phyloP scores from a whole-genome alignment of 2,797 vertebrate species.

The Meriones psammophilus region DNA sequence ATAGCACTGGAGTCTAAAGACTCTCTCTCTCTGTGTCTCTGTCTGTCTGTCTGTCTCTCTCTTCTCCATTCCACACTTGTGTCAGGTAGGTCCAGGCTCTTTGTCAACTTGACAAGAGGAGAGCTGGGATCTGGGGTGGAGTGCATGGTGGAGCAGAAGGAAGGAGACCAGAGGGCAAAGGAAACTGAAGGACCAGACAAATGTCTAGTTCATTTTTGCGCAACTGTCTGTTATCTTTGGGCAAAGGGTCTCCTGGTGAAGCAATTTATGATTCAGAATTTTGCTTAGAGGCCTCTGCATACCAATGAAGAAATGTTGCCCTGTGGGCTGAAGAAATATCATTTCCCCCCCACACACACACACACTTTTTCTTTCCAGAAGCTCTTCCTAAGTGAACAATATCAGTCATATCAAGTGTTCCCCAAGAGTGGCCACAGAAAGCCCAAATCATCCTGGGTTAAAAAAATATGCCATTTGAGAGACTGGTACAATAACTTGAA shows the following conservation, averaged over 20 bases:
- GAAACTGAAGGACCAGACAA: background rate
- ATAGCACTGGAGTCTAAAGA: background rate
- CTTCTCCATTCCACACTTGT: background rate
- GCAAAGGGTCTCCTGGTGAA: conserved; percentile 8
- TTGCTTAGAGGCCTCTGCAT: background rate
- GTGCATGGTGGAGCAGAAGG: background rate
- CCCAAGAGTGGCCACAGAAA: background rate
- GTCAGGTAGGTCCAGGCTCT: background rate
- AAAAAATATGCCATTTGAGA: background rate
- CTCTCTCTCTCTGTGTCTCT: background rate
- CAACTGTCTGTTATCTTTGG: conserved; percentile 5
- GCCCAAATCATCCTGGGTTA: background rate
- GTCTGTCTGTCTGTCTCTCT: background rate
- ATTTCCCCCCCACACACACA: too few relatives aligned
- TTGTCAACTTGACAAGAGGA: conserved; percentile 17
- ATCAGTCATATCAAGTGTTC: background rate
- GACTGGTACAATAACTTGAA: background rate
- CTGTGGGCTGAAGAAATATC: background rate
- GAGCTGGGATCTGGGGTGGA: background rate
- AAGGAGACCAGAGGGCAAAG: background rate
- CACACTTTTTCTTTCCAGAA: background rate
- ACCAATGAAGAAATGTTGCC: background rate
- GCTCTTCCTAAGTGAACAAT: background rate
- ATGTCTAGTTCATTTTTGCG: background rate
- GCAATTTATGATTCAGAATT: conserved; percentile 62